phyloP scores from a whole-genome alignment of 2,888 invertebrate species.

The Saturnia japonica region DNA sequence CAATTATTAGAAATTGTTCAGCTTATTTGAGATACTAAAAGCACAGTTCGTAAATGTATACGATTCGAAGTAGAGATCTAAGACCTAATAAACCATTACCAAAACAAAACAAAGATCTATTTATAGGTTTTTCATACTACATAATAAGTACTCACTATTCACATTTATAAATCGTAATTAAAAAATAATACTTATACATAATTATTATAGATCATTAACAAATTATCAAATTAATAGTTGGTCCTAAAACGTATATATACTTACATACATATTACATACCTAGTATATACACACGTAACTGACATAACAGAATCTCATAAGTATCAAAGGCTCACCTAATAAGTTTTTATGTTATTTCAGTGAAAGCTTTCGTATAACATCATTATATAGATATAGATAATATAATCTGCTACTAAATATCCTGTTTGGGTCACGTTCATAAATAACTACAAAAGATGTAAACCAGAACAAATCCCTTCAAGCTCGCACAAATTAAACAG shows the following conservation, averaged over 20 bases:
- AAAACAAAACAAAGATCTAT: background rate
- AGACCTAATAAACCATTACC: no score
- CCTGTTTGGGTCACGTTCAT: background rate
- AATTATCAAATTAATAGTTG: no score
- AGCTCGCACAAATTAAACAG: background rate
- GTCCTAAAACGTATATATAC: no score
- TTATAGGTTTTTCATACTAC: no score
- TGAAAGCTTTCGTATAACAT: background rate
- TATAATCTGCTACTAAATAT: background rate
- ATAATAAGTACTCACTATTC: no score
- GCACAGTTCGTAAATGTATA: background rate
- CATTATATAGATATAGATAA: background rate
- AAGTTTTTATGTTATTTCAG: background rate
- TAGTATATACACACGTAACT: background rate
- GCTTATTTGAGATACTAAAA: background rate
- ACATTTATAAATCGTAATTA: no score
- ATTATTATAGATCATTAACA: no score
- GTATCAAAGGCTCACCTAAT: background rate
- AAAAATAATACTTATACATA: no score
- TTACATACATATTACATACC: background rate
- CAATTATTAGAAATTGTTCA: no score
- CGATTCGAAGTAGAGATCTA: background rate
- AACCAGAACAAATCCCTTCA: conserved; percentile 2
- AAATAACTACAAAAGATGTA: background rate
- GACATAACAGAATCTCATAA: background rate